Evolutionary conservation across 2,113 vertebrate genomes (phyloP).

Genomic region (Tylochromis polylepis): DNA sequence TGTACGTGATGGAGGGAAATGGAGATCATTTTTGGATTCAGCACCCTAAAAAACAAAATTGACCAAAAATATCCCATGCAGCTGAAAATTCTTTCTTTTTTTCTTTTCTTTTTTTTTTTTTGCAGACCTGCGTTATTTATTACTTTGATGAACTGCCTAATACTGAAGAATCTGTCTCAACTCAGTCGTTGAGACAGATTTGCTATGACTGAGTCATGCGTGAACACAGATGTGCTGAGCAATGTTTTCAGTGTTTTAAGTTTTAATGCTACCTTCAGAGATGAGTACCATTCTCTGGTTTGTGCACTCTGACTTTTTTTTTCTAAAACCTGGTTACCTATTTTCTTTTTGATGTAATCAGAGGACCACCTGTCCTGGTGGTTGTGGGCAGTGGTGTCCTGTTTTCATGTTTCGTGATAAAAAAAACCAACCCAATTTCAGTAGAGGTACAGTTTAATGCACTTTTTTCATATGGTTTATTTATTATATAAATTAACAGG

Average conservation of each 20-base stretch:
- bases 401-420: not conserved
- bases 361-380: not conserved
- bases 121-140: too few relatives aligned
- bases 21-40: too few relatives aligned
- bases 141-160: not conserved
- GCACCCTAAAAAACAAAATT: too few relatives aligned
- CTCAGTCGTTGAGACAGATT: not conserved
- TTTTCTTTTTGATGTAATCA: not conserved
- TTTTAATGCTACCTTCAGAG: not conserved
- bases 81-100: too few relatives aligned
- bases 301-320: not conserved
- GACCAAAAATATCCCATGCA: too few relatives aligned
- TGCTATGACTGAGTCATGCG: not conserved
- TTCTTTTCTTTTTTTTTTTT: too few relatives aligned
- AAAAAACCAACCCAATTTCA: not conserved
- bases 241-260: not conserved
- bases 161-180: not conserved
- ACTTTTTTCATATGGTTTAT: not conserved
- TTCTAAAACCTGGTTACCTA: not conserved
- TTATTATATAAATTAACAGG: not conserved
- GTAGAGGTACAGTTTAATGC: not conserved
- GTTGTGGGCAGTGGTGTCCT: accelerated
- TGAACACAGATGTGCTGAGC: not conserved
- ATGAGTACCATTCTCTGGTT: not conserved
- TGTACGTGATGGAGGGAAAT: too few relatives aligned